Base-by-base conservation (phyloP, 1,140 invertebrate species). In the Piezodorus guildinii region DNA sequence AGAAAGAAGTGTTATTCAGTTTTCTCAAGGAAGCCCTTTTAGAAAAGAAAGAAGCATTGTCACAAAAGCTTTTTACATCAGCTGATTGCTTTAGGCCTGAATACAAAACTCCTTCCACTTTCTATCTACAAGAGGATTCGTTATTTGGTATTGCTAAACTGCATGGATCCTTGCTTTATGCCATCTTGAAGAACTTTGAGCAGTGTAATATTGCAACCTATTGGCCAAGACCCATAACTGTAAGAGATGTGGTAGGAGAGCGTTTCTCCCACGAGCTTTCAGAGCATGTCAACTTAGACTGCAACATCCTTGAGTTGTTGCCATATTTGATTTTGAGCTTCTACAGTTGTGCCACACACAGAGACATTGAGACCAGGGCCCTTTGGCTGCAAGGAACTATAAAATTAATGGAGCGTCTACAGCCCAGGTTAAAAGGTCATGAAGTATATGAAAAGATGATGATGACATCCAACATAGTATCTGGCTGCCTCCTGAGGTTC, bases 101-200 rank as follows among this genome's bases (percentile, higher is more conserved):
- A 15, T 62, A 21, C 0, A 65, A 68, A 0, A 78, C 75, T 0
- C 69, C 67, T 59, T 68, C 66, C 1, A 60, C 75, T 1, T 62
- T 27, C 4, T 66, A 72, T 58, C 63, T 79, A 0, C 68, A 73
- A 17, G 69, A 73, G 12, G 72, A 76, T 62, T 69, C 72, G 0
- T 64, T 63, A 27, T 43, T 77, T 0, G 66, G 71, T 6, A 15
- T 74, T 6, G 62, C 78, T 5, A 72, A 67, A 44, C 75, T 77
- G 30, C 74, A 76, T 25, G 72, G 72, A 30, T 66, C 72, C 16
- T 60, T 73, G 21, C 34, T 73, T 10, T 45, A 67, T 25, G 15
- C 60, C 9, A 27, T 66, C 23, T 15, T 67, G 6, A 52, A 39
- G 21, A 49, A 56, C 14, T 25, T 56, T 21, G 21, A 56, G 14